Percentiles rank a stretch among this genome's conserved stretches.
phyloP scores from a whole-genome alignment of 2,888 invertebrate genomes.

The Heliconius charithonia region DNA sequence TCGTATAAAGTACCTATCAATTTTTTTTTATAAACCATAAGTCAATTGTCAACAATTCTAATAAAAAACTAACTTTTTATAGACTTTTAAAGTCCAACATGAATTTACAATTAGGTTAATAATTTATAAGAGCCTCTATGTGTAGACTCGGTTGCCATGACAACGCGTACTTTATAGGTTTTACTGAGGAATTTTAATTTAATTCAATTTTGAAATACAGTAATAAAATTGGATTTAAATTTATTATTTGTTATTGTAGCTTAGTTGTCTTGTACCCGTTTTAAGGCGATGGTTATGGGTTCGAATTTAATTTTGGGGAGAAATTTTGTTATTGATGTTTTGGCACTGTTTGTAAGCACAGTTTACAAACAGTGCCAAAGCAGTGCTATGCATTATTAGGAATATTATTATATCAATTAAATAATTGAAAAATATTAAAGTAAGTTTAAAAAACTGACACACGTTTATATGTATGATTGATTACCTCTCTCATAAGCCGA shows the following conservation, averaged over 20 bases:
- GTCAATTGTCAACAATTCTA: not conserved
- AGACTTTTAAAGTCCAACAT: conserved; percentile 20
- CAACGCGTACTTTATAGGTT: conserved; percentile 53
- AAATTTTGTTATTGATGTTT: no score
- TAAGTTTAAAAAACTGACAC: no score
- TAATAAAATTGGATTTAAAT: not conserved
- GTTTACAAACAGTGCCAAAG: no score
- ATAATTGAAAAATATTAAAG: no score
- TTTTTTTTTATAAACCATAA: not conserved
- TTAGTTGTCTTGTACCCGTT: not conserved
- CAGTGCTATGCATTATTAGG: no score
- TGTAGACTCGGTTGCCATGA: conserved; percentile 54
- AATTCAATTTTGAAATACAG: conserved; percentile 2
- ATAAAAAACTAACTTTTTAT: conserved; percentile 10
- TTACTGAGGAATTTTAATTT: not conserved
- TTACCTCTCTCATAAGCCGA: not conserved
- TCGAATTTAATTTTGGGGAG: not conserved
- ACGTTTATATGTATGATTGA: no score
- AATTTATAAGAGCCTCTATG: conserved; percentile 42
- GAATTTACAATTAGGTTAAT: conserved; percentile 38
- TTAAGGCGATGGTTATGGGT: not conserved
- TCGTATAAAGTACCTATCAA: not conserved
- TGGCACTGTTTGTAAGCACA: no score
- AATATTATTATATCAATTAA: no score
- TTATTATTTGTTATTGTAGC: not conserved